phyloP scores from a whole-genome alignment of 2,888 invertebrate genomes.

The Drepanosiphum platanoidis region DNA sequence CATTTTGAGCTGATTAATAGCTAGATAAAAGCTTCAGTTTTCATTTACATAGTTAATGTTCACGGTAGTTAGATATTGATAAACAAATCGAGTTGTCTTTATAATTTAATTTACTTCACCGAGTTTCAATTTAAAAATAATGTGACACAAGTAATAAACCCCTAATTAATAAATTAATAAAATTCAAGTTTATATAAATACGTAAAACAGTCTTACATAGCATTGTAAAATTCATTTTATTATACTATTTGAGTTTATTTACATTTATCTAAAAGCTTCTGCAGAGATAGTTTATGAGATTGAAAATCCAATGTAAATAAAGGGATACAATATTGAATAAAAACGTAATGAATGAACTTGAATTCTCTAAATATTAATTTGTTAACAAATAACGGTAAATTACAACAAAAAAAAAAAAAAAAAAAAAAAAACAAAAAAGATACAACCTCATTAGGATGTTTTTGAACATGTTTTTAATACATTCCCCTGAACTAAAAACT shows the following conservation, averaged over 20 bases:
- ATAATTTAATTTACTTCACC: neutral
- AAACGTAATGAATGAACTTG: neutral
- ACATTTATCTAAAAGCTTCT: neutral
- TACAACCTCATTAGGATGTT: neutral
- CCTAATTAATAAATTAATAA: neutral
- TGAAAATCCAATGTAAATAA: neutral
- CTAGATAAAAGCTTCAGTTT: neutral
- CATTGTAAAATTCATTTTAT: neutral
- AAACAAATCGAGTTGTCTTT: neutral
- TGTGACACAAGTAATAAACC: neutral
- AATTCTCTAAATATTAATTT: conserved; percentile 4
- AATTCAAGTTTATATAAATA: neutral
- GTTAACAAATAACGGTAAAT: conserved; percentile 39
- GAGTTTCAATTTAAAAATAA: neutral
- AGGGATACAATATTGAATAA: neutral
- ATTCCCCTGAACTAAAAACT: conserved; percentile 22
- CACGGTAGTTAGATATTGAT: neutral
- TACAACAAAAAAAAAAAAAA: conserved; percentile 1
- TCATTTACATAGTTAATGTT: neutral
- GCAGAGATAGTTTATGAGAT: neutral
- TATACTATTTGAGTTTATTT: neutral
- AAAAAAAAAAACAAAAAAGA: neutral
- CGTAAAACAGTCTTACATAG: neutral
- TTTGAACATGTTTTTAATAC: neutral
- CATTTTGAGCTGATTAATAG: neutral